These are phyloP conservation scores for Aspiorhynchus laticeps DNA, from an alignment of 2,113 vertebrate species.

Conservation along the genomic window DNA sequence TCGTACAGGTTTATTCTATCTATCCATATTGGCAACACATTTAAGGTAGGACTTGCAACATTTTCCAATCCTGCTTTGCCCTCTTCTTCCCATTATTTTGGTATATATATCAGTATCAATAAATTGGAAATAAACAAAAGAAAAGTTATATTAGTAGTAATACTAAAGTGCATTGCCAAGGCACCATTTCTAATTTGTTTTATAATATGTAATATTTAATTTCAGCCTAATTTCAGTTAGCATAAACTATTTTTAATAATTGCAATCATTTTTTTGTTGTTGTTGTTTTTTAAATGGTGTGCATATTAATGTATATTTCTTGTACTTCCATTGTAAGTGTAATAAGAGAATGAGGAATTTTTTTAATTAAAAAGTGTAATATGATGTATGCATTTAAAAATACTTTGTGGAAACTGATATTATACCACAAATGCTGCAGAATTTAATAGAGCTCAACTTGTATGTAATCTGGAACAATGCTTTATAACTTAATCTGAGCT, in stretches of 20 bases:
- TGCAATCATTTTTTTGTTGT: neutral
- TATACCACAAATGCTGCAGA: neutral
- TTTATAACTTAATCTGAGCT: neutral
- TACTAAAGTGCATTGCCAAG: no score
- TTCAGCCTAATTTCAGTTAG: no score
- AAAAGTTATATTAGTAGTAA: no score
- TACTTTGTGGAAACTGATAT: neutral
- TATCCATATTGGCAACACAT: neutral
- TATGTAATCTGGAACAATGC: neutral
- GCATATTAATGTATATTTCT: neutral
- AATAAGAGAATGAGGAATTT: no score
- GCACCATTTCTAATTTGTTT: no score
- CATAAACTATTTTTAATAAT: neutral
- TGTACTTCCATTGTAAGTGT: neutral
- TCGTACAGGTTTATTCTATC: slow-evolving; percentile 26
- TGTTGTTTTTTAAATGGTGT: neutral
- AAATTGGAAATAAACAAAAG: neutral
- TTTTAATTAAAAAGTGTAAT: no score
- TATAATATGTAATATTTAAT: no score
- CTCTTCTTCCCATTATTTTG: neutral
- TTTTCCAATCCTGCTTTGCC: neutral
- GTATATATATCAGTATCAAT: neutral
- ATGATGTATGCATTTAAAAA: neutral
- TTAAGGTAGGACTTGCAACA: neutral
- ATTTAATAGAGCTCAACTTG: neutral